Conservation (phyloP, 2,797 vertebrate species). For the Hipposideros larvatus region DNA sequence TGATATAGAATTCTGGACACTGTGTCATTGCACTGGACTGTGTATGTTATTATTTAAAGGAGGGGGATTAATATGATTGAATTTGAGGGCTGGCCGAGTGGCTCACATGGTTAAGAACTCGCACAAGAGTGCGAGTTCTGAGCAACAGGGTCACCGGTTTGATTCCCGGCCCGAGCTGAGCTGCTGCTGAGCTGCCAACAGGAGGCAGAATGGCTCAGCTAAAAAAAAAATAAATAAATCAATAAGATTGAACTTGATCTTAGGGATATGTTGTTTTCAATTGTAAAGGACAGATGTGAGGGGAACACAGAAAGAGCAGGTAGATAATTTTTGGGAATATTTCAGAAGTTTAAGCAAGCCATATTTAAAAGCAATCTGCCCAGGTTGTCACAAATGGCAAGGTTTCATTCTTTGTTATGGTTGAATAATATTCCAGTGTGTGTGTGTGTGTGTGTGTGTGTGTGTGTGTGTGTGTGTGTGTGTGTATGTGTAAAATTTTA, state of each 20-base stretch:
- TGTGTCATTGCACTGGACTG: background rate
- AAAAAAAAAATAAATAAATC: background rate
- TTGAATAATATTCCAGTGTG: background rate
- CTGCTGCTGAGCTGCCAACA: too few species aligned
- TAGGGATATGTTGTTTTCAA: background rate
- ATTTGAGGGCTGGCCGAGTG: too few species aligned
- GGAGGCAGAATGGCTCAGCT: too few species aligned
- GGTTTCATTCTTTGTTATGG: background rate
- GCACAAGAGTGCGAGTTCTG: too few species aligned
- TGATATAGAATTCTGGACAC: background rate
- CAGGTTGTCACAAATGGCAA: background rate
- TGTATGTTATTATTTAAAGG: background rate
- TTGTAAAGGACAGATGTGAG: background rate
- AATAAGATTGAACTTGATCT: background rate
- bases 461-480: too few species aligned
- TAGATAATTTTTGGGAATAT: background rate
- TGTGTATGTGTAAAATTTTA: too few species aligned
- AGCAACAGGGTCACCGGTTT: too few species aligned
- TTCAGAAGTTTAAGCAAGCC: background rate
- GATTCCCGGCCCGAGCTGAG: too few species aligned
- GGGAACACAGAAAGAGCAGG: background rate
- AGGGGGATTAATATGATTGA: background rate
- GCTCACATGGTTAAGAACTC: too few species aligned
- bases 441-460: background rate
- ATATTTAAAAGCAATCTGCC: background rate